Evolutionary conservation across 2,113 vertebrate genomes (phyloP), one percentile per base, ranked within the genome.

Genomic region (Notarius quadriscutis): DNA sequence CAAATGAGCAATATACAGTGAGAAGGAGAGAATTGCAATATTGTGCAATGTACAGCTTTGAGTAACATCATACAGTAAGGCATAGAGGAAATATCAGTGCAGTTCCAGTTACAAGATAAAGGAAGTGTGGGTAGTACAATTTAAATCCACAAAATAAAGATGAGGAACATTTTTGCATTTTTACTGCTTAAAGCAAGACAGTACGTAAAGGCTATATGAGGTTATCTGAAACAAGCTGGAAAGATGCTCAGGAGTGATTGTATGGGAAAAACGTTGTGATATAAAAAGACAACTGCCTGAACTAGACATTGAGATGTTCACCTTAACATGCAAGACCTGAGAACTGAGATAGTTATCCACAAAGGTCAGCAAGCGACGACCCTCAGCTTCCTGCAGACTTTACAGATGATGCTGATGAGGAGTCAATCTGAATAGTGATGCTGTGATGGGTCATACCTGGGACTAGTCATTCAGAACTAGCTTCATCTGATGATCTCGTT

Each of bases 11-110:
- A 10, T 58, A 80, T 58, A 58, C 0, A 20, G 55, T 1, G 53
- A 80, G 41, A 20, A 12, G 51, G 17, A 22, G 53, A 60, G 79
- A 60, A 60, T 81, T 60, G 79, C 30, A 81, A 60, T 81, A 81
- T 60, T 81, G 79, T 60, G 55, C 79, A 81, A 60, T 60, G 18
- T 58, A 81, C 79, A 34, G 22, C 55, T 60, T 9, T 41, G 55
- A 22, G 57, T 81, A 34, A 81, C 55, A 81, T 79, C 30, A 80
- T 30, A 30, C 7, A 57, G 8, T 30, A 57, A 30, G 0, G 53
- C 53, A 8, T 15, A 34, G 51, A 57, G n/a, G 25, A 30, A 79
- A 55, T 57, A 57, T 27, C 3, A 17, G 51, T 55, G 30, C 55
- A 60, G 8, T 22, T 60, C 17, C 27, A 60, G 55, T 60, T 60